Evolutionary conservation across 2,888 invertebrate genomes (phyloP), one percentile per base, ranked within the genome.

Genomic region (Tenthredo livida): DNA sequence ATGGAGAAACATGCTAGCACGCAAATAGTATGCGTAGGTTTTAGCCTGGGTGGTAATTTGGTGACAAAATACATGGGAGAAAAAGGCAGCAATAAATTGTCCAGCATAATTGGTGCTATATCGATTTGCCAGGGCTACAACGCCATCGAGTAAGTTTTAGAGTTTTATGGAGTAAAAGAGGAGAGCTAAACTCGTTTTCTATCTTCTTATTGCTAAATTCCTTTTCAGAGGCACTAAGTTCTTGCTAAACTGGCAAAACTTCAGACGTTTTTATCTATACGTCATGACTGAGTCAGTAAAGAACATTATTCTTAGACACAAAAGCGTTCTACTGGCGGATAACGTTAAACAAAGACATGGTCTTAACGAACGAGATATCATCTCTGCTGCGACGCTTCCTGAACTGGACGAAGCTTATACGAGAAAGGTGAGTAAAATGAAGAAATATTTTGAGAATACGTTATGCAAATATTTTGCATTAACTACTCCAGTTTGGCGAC

Each of bases 71-170:
- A 98, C 92, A 94, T 98, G 92, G 98, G 98, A 58, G 98, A 98
- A 93, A 92, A 92, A 58, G 95, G 95, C 25, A 93, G 95, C 87
- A 94, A 94, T 87, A 95, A 96, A 88, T 95, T 97, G 1, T 89
- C 94, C 21, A 96, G 96, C 91, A 96, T 98, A 85, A 96, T 98
- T 89, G 98, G 98, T 83, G 98, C 97, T 43, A 96, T 99, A 89
- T 98, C 98, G 50, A 97, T 98, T 91, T 98, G 98, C 92, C 98
- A 98, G 94, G 98, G 98, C 90, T 99, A 98, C 93, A 97, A 98
- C 93, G 98, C 98, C 70, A 96, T 97, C 86, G 96, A 97, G 98
- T 98, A 94, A 96, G 97, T 96, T 10, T n/a, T 40, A 72, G 17
- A 72, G 70, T 40, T 72, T n/a, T 33, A n/a, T 37, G 2, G 5